Percentiles rank a stretch among this genome's conserved stretches.
These are phyloP conservation scores for Syngnathus rostellatus DNA, from an alignment of 2,797 vertebrate genomes.

Conservation along the genomic window DNA sequence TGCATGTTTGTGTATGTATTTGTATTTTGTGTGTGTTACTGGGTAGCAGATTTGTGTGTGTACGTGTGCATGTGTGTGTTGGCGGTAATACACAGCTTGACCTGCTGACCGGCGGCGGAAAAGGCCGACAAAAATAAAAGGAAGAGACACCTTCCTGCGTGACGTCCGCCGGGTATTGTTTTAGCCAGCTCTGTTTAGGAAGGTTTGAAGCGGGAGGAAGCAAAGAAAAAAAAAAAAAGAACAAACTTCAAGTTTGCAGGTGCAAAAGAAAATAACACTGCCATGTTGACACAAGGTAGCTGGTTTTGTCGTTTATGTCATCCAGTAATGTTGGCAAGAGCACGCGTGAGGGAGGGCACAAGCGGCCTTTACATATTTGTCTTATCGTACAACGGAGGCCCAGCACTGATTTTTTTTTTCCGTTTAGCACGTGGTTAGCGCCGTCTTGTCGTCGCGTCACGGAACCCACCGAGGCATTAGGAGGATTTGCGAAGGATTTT, in stretches of 20 bases:
- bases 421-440: background rate
- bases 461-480: background rate
- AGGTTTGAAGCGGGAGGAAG: slow-evolving; percentile 10
- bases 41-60: background rate
- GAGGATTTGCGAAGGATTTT: background rate
- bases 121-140: slow-evolving; percentile 58
- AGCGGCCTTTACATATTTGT: background rate
- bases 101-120: slow-evolving; percentile 47
- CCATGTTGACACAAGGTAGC: background rate
- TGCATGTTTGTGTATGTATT: too few relatives aligned
- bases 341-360: background rate
- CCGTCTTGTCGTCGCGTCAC: background rate
- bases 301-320: slow-evolving; percentile 1
- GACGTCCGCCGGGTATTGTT: slow-evolving; percentile 68
- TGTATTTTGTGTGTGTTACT: background rate
- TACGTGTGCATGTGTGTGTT: slow-evolving; percentile 10
- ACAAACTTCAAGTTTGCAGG: slow-evolving; percentile 4
- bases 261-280: background rate
- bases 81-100: slow-evolving; percentile 9
- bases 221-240: background rate
- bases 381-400: background rate
- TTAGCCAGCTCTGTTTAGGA: slow-evolving; percentile 53
- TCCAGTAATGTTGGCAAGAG: background rate
- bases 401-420: background rate
- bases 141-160: slow-evolving; percentile 70